Conservation (phyloP, 2,797 vertebrate genomes). For the Mormyrus hasselquistii region DNA sequence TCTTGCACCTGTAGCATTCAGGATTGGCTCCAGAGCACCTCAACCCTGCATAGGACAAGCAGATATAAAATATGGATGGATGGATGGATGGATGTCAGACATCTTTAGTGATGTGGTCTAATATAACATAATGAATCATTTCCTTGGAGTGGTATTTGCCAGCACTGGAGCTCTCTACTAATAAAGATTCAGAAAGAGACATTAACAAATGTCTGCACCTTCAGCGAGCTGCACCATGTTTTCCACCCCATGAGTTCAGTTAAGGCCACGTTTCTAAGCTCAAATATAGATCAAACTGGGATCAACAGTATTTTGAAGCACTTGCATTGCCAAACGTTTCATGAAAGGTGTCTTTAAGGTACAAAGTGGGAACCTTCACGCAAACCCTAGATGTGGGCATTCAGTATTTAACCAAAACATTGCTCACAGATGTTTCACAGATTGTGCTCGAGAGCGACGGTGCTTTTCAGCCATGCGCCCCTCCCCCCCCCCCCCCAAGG, state of each 20-base stretch:
- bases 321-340: neutral
- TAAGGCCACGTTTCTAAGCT: neutral
- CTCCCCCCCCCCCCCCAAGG: neutral
- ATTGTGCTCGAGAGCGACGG: neutral
- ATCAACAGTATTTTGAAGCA: neutral
- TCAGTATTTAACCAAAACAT: neutral
- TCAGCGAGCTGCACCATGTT: neutral
- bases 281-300: neutral
- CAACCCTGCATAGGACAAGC: neutral
- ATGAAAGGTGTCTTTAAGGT: neutral
- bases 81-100: neutral
- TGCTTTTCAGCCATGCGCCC: neutral
- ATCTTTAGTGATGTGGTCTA: neutral
- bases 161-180: neutral
- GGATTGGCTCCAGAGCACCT: neutral
- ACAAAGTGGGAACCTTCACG: neutral
- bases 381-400: neutral
- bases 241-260: neutral
- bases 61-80: neutral
- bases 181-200: neutral
- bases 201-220: neutral
- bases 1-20: neutral
- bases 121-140: neutral
- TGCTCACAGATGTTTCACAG: neutral
- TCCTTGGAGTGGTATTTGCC: constrained; percentile 8